These are phyloP conservation scores for Tetanocera ferruginea DNA, from an alignment of 2,888 invertebrate species.

Conservation along the genomic window DNA sequence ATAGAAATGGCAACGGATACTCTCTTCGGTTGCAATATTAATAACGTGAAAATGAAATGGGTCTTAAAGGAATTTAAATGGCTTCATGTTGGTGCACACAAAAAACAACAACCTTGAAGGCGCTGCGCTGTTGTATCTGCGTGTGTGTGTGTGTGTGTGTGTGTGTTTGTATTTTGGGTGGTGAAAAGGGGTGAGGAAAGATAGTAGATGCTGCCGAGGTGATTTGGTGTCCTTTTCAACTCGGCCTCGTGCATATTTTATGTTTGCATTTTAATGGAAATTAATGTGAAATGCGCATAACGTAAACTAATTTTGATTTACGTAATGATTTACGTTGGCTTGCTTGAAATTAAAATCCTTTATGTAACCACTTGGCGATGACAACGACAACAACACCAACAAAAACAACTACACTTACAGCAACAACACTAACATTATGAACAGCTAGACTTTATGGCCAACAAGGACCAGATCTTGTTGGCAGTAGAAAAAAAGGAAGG, in stretches of 20 bases:
- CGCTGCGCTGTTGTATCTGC: background rate
- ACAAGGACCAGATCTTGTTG: background rate
- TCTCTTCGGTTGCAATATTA: constrained; percentile 57
- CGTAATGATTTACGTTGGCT: constrained; percentile 25
- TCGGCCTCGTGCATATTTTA: constrained; percentile 62
- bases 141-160: background rate
- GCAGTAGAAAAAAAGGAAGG: background rate
- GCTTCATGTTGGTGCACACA: constrained; percentile 36
- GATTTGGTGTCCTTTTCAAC: constrained; percentile 46
- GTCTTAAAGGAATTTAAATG: constrained; percentile 61
- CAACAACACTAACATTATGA: background rate
- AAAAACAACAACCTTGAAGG: constrained; percentile 43
- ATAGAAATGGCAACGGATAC: constrained; percentile 29
- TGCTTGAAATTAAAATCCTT: constrained; percentile 33
- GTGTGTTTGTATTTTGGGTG: too few species aligned
- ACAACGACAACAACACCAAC: constrained; percentile 6
- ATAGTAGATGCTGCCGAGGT: background rate
- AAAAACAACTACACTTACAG: background rate
- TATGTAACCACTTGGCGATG: constrained; percentile 31
- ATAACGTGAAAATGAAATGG: constrained; percentile 64
- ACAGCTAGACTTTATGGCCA: background rate
- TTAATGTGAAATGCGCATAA: constrained; percentile 82
- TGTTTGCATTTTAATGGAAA: constrained; percentile 67
- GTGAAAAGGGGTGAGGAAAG: background rate
- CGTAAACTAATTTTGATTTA: constrained; percentile 29